Base-by-base conservation (phyloP, 2,888 invertebrate species). In the Metalampra italica region DNA sequence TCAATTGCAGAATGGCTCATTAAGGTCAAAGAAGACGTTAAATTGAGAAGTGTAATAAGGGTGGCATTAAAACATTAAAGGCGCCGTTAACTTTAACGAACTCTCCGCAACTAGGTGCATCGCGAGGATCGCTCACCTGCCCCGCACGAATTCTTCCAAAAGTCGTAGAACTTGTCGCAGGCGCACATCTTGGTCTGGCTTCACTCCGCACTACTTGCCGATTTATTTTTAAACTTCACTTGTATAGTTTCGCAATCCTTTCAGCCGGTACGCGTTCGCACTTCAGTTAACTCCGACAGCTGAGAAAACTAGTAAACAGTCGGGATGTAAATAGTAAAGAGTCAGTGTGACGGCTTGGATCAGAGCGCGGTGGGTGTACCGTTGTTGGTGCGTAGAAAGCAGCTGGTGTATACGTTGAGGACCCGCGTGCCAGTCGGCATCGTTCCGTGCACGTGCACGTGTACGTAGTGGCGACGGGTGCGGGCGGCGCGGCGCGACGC, bases 161-260 rank as follows among this genome's bases (percentile, higher is more conserved):
- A 89, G 73, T 87, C 87, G 69, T 78, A 86, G 74, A 88, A 87
- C 71, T 88, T 86, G 77, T 85, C 88, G 78, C 89, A 89, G 68
- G 85, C 68, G 73, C 88, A 83, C 89, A 89, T 89, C 77, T 83
- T 68, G 79, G 60, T 62, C 60, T 59, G 66, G 68, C 79, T 81
- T 82, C 82, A 83, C 85, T 75, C 67, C 71, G 69, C 79, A 82
- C 83, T 75, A 78, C 69, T 51, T 79, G 85, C 82, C 81, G 86
- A 86, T 83, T 82, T 89, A 88, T 88, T 88, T 87, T 84, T 88
- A 88, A 87, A 89, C 85, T 86, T 86, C 87, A 88, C 88, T 85
- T 79, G 79, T 82, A 85, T 62, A 80, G 86, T 87, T 88, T 88
- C 84, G 84, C 80, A 87, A 85, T 78, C 69, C 78, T 81, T 36